phyloP scores from a whole-genome alignment of 2,888 invertebrate species.

The Megalurothrips usitatus region DNA sequence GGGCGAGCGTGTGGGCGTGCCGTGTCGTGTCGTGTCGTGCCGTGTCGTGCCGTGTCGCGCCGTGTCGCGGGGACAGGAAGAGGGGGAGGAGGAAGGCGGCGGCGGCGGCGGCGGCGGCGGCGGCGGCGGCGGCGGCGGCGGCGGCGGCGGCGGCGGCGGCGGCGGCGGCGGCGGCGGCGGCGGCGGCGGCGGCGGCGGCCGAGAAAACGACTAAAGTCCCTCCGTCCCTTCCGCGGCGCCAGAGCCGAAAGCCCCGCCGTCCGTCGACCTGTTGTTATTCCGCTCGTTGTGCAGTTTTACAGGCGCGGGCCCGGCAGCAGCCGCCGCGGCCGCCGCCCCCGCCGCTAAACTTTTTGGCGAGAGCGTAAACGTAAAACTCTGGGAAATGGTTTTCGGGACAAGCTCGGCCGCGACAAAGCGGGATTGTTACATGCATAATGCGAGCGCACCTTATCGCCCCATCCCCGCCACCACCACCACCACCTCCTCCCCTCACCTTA shows the following conservation, averaged over 20 bases:
- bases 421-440: constrained; percentile 26
- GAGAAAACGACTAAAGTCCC: too few relatives aligned
- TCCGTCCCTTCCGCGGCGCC: too few relatives aligned
- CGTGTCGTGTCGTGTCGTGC: too few relatives aligned
- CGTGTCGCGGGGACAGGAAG: neutral
- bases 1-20: too few relatives aligned
- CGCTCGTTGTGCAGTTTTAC: neutral
- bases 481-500: neutral
- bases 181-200: too few relatives aligned
- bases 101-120: too few relatives aligned
- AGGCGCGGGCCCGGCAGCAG: neutral
- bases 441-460: neutral
- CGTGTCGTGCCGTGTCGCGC: too few relatives aligned
- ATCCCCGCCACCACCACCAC: neutral
- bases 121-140: neutral
- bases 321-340: neutral
- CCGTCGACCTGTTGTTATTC: neutral
- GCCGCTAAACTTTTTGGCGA: neutral
- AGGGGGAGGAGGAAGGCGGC: neutral
- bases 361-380: neutral
- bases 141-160: neutral
- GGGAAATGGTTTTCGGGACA: neutral
- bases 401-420: neutral
- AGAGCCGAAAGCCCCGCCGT: too few relatives aligned
- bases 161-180: neutral